Conservation (phyloP, 2,888 invertebrate genomes). For the Furcula furcula region DNA sequence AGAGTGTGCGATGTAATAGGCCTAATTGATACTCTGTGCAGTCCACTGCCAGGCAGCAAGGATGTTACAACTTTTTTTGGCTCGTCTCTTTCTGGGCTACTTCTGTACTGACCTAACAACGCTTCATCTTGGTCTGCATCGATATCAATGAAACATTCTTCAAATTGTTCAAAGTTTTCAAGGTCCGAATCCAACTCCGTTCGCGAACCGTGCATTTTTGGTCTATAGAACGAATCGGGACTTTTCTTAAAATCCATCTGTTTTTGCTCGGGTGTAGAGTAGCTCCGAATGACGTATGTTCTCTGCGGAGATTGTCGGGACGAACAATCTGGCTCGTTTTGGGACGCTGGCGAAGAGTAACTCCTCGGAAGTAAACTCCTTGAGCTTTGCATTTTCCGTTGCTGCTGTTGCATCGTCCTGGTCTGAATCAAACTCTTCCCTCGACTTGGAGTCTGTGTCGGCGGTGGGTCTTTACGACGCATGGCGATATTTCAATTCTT, state of each 20-base stretch:
- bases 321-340: conserved; percentile 44
- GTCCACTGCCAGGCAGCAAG: conserved; percentile 68
- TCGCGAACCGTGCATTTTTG: conserved; percentile 59
- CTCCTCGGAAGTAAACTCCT: conserved; percentile 65
- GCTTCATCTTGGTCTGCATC: conserved; percentile 65
- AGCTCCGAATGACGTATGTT: conserved; percentile 63
- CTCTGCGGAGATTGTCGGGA: conserved; percentile 33
- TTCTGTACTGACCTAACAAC: conserved; percentile 47
- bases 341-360: conserved; percentile 64
- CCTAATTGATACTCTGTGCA: conserved; percentile 63
- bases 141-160: conserved; percentile 69
- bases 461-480: conserved; percentile 61
- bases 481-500: conserved; percentile 33
- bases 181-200: conserved; percentile 69
- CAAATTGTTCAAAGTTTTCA: conserved; percentile 69
- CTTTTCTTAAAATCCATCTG: conserved; percentile 53
- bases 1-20: conserved; percentile 55
- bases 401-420: conserved; percentile 63
- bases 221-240: conserved; percentile 61
- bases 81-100: conserved; percentile 57
- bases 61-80: conserved; percentile 64
- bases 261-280: conserved; percentile 68
- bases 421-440: conserved; percentile 66
- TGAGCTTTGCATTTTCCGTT: conserved; percentile 51
- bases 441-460: conserved; percentile 41